Base-by-base conservation (phyloP, 2,797 vertebrate genomes). In the Micrastur ruficollis region DNA sequence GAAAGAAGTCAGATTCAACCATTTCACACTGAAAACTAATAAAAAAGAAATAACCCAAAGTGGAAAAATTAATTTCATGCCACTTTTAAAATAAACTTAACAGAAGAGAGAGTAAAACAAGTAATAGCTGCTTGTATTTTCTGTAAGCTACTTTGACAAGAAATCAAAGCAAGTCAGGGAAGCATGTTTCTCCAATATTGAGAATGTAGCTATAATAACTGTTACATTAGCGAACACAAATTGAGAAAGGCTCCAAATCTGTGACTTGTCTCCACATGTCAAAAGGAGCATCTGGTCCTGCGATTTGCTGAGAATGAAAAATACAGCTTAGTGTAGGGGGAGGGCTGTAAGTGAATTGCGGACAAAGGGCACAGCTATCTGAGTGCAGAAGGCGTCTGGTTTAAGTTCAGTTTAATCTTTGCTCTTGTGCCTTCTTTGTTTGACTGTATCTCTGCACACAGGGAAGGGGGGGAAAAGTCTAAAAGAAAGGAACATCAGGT, bases 211-310 rank as follows among this genome's bases (percentile, higher is more conserved):
- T 95, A 63, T 93, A 95, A 94, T 96, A 97, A 93, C 94, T 93
- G 86, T 94, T 97, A 91, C 81, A 95, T 96, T 96, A 97, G 89
- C 90, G 90, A 97, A 92, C 36, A 83, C 71, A 95, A 96, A 95
- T 95, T 90, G 96, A 96, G 94, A 94, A 97, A 95, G 78, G 67
- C 78, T 95, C 86, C 63, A 93, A 95, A 96, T 72, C 89, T 95
- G 83, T 78, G 93, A 89, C 92, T 95, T 97, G 93, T 91, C 90
- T 95, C 90, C 90, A 80, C 93, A 95, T 74, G 93, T 97, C 95
- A 95, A 94, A 94, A 70, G 78, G 53, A 95, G 93, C 78, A 93
- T 93, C 95, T 97, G 90, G 90, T 90, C 40, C 62, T 85, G 63
- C 80, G 92, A 95, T 93, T 96, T 95, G 53, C 58, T 15, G 86